Base-by-base conservation (phyloP, 2,797 vertebrate species). In the Dipus sagitta region DNA sequence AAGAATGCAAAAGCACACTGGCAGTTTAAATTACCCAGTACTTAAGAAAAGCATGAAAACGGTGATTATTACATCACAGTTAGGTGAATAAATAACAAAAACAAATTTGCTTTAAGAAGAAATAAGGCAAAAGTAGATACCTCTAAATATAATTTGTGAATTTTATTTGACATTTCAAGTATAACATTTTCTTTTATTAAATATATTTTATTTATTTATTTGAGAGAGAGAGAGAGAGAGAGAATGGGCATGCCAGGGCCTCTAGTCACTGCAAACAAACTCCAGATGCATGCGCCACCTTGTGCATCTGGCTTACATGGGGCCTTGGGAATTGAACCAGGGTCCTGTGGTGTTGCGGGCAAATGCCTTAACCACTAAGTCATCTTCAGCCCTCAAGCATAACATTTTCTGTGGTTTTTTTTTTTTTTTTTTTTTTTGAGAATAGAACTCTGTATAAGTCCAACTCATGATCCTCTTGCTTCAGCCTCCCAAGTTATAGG, bases 1-100 rank as follows among this genome's bases (percentile, higher is more conserved):
- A 54, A 96, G 91, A 93, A 23, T 82, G 78, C 87, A 85, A 90
- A 95, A 86, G 88, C 93, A 86, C 83, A 42, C 26, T 93, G 96
- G 72, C 75, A 92, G 90, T 78, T 95, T 32, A 93, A 97, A 96
- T 97, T 92, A 92, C 74, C 62, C 30, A 20, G 68, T 38, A 23
- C 64, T 96, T 93, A 96, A 67, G 64, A 90, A 88, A 95, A 89
- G 82, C 86, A 76, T 88, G 88, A 96, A 98, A 98, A 97, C 91
- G 97, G 79, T 92, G 93, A 97, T 97, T 97, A 92, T 47, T 72
- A 15, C 24, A 82, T 97, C 96, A 87, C 23, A 78, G 52, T 88
- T 86, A 81, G 80, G 81, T 78, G 54, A 93, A 88, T 83, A 94
- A 96, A 54, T 91, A 95, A 90, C 95, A 91, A 96, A 94, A 97